A percentile compares a stretch with the other conserved stretches of the same genome.
Evolutionary conservation across 1,140 invertebrate genomes (phyloP).

Genomic region (Aphelenchoides besseyi): DNA sequence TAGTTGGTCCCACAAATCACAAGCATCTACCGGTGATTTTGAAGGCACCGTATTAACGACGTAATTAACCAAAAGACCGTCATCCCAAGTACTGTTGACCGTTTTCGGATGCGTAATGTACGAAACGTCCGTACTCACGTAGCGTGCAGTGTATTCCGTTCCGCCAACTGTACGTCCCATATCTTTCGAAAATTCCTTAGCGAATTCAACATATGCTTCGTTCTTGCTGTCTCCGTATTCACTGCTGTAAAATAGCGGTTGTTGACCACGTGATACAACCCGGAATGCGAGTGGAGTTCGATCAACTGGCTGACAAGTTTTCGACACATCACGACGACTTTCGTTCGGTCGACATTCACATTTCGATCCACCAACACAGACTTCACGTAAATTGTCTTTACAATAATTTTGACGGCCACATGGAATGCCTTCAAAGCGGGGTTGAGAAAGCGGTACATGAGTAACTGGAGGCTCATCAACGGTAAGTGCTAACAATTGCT

Average conservation of each 20-base stretch:
- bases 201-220: constrained; percentile 55
- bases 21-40: constrained; percentile 50
- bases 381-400: constrained; percentile 43
- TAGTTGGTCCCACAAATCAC: constrained; percentile 59
- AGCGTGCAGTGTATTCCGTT: constrained; percentile 57
- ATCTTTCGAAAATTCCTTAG: constrained; percentile 54
- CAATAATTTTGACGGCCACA: constrained; percentile 52
- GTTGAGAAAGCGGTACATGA: neutral
- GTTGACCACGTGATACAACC: constrained; percentile 43
- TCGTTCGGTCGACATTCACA: constrained; percentile 56
- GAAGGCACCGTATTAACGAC: constrained; percentile 47
- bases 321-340: constrained; percentile 35
- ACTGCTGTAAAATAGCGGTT: constrained; percentile 59
- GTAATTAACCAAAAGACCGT: constrained; percentile 60
- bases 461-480: neutral
- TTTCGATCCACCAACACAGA: constrained; percentile 51
- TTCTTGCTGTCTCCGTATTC: constrained; percentile 53
- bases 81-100: constrained; percentile 57
- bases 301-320: constrained; percentile 53
- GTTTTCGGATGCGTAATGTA: constrained; percentile 62
- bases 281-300: constrained; percentile 50
- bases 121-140: constrained; percentile 58
- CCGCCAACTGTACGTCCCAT: constrained; percentile 55
- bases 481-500: constrained; percentile 9
- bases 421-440: constrained; percentile 44